Percentiles rank a stretch among this genome's conserved stretches.
Conservation (phyloP, 1,140 invertebrate species). For the Zaprionus ghesquierei region DNA sequence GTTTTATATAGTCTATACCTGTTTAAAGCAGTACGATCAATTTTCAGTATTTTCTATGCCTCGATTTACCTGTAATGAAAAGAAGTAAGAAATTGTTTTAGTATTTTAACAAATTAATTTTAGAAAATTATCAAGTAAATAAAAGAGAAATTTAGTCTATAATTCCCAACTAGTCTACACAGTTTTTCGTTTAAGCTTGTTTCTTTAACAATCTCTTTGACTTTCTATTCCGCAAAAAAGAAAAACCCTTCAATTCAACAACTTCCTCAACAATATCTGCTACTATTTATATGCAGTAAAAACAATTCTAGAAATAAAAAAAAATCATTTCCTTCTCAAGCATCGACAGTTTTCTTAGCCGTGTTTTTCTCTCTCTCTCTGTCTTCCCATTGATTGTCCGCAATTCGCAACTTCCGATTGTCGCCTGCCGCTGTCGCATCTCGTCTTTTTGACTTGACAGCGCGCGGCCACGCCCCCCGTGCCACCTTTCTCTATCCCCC, state of each 20-base stretch:
- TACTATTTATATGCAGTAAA: not conserved
- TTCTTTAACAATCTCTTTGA: not conserved
- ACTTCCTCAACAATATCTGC: not conserved
- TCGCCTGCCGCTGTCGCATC: no score
- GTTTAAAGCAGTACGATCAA: not conserved
- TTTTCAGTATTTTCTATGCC: not conserved
- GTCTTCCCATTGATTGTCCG: constrained; percentile 38
- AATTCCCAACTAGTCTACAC: not conserved
- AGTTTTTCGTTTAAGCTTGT: not conserved
- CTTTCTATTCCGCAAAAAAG: not conserved
- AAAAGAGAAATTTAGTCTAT: not conserved
- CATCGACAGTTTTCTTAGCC: constrained; percentile 25
- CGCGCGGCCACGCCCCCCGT: not conserved
- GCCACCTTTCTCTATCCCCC: no score
- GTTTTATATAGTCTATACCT: not conserved
- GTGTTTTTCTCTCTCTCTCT: constrained; percentile 15
- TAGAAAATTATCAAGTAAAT: not conserved
- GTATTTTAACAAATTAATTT: not conserved
- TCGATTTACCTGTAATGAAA: constrained; percentile 62
- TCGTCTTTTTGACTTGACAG: constrained; percentile 24
- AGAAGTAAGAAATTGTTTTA: not conserved
- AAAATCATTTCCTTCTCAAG: constrained; percentile 17
- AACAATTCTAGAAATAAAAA: constrained; percentile 8
- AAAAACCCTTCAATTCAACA: not conserved
- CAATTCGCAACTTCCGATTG: constrained; percentile 31